Base-by-base conservation (phyloP, 53 echinoderm and acorn worm species). In the Zoroaster sp. region DNA sequence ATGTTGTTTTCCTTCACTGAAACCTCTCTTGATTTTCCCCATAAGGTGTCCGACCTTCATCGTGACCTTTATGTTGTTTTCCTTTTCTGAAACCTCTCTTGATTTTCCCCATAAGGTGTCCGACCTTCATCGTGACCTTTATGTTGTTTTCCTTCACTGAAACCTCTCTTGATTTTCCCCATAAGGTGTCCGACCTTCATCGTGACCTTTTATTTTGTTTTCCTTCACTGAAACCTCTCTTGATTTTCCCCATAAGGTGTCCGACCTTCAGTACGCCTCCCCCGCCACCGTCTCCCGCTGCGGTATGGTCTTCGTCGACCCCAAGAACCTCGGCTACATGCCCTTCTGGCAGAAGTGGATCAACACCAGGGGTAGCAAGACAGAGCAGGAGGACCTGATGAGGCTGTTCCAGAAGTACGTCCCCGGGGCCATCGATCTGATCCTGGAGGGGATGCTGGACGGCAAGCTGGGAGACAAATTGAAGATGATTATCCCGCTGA, bases 231-330 rank as follows among this genome's bases (percentile, higher is more conserved):
- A n/a, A n/a, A n/a, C n/a, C n/a, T n/a, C n/a, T n/a, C n/a, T n/a
- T n/a, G n/a, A n/a, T n/a, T n/a, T n/a, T n/a, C n/a, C 9, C 37
- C 25, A 39, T 1, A 76, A 99, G 99, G 99, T 99, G 11, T 95
- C 95, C 1, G 99, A 99, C 65, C 92, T 99, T 3, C 99, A 99
- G 81, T 99, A 96, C 71, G 99, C 99, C 45, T 99, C 99, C 5
- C 99, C 99, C 1, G 99, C 99, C 55, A 99, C 99, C 7, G 99
- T 99, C 69, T 99, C 99, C 52, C 93, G 99, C 31, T 99, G 99
- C 54, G 99, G 99, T 80, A 99, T 99, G 99, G 99, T 99, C 43
- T 99, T 91, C 36, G 99, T 99, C 1, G 99, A 99, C 91, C 99
- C 99, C 33, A 99, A 99, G 96, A 99, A 99, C 88, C 89, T 99